Percentiles rank a stretch among this genome's conserved stretches.
Conservation (phyloP, 1,140 invertebrate genomes). For the Gerris buenoi region DNA sequence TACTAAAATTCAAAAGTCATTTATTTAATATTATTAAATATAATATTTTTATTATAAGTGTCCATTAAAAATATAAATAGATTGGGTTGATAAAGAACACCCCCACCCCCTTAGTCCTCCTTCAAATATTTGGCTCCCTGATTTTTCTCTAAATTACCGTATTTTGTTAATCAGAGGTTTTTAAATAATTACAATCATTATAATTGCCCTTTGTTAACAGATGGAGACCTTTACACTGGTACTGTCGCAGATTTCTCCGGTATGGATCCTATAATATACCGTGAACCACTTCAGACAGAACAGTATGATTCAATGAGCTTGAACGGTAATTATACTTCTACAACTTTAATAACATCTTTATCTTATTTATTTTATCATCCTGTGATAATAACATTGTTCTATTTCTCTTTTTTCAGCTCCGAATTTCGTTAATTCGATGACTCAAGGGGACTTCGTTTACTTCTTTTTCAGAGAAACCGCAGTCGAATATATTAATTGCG, state of each 20-base stretch:
- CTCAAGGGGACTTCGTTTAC: slow-evolving; percentile 82
- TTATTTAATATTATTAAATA: too few relatives aligned
- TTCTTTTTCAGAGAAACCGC: slow-evolving; percentile 95
- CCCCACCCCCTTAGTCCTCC: too few relatives aligned
- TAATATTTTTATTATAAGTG: too few relatives aligned
- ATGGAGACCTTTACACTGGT: slow-evolving; percentile 79
- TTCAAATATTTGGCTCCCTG: too few relatives aligned
- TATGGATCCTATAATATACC: slow-evolving; percentile 85
- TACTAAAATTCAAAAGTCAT: neutral
- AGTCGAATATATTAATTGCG: slow-evolving; percentile 91
- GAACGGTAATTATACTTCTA: slow-evolving; percentile 47
- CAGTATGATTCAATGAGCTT: slow-evolving; percentile 80
- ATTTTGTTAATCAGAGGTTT: too few relatives aligned
- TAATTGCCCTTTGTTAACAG: slow-evolving; percentile 36
- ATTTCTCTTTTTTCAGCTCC: slow-evolving; percentile 43
- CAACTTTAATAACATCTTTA: too few relatives aligned
- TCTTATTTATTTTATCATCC: too few relatives aligned
- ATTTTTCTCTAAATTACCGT: too few relatives aligned
- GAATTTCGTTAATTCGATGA: slow-evolving; percentile 88
- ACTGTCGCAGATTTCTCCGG: slow-evolving; percentile 89
- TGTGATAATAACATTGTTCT: too few relatives aligned
- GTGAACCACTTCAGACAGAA: slow-evolving; percentile 76
- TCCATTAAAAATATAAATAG: too few relatives aligned
- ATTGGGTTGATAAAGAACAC: too few relatives aligned
- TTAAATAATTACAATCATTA: too few relatives aligned